Percentiles rank a stretch among this genome's conserved stretches.
These are phyloP conservation scores for Tanytarsus gracilentus DNA, from an alignment of 2,888 invertebrate genomes.

Conservation along the genomic window DNA sequence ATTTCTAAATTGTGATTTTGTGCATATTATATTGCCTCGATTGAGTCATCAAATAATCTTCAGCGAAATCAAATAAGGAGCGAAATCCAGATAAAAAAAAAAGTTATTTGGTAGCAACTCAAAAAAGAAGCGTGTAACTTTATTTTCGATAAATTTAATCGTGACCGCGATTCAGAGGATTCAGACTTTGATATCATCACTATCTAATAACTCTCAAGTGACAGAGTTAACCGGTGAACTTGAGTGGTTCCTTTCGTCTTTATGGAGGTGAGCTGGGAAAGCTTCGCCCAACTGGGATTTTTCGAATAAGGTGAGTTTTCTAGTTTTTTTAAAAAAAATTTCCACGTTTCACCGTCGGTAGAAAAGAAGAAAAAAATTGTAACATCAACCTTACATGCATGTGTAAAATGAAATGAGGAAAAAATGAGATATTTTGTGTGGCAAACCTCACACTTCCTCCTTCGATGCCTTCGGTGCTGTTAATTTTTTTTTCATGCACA, in stretches of 20 bases:
- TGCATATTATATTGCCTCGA: neutral
- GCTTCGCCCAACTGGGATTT: slow-evolving; percentile 25
- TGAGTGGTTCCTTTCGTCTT: slow-evolving; percentile 18
- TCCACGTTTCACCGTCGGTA: neutral
- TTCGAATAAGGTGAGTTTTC: slow-evolving; percentile 23
- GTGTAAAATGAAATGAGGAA: no score
- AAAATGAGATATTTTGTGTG: no score
- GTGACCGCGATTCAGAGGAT: neutral
- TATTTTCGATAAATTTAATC: neutral
- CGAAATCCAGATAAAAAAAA: no score
- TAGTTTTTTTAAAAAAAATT: slow-evolving; percentile 1
- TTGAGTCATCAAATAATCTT: neutral
- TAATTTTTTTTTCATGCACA: no score
- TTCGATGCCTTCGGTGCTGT: no score
- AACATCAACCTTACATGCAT: no score
- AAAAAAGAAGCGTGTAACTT: no score
- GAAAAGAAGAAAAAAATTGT: neutral
- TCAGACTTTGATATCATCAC: neutral
- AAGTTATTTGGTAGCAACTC: no score
- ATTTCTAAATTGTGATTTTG: slow-evolving; percentile 4
- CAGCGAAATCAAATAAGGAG: no score
- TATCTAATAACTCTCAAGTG: slow-evolving; percentile 15
- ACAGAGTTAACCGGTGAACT: slow-evolving; percentile 15
- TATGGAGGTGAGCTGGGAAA: slow-evolving; percentile 28
- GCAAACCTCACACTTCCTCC: no score